Conservation (phyloP, 2,113 vertebrate genomes). For the Cyrtonyx montezumae region DNA sequence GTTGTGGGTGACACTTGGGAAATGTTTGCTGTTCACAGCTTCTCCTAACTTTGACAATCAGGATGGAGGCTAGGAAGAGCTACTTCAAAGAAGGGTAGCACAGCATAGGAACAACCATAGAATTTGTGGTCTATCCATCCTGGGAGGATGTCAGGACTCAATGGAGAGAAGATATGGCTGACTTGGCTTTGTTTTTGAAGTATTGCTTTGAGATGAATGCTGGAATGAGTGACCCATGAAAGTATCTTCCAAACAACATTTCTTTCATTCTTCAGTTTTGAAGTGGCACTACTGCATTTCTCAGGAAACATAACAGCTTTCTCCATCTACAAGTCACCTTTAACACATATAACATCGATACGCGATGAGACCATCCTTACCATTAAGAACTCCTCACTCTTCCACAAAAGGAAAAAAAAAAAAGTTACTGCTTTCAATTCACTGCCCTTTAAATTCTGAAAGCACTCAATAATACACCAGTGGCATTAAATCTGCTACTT, state of each 20-base stretch:
- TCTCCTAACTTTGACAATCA: background rate
- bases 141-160: background rate
- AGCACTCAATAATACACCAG: conserved; percentile 1
- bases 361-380: background rate
- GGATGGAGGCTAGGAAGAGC: background rate
- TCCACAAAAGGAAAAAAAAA: background rate
- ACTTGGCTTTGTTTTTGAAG: background rate
- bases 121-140: background rate
- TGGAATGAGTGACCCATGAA: background rate
- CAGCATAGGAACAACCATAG: background rate
- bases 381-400: background rate
- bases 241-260: background rate
- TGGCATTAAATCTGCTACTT: conserved; percentile 33
- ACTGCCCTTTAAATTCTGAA: conserved; percentile 40
- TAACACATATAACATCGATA: background rate
- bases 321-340: background rate
- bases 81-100: background rate
- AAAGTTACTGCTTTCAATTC: conserved; percentile 1
- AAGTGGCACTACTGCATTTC: background rate
- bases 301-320: background rate
- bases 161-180: background rate
- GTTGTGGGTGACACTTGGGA: background rate
- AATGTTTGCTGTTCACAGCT: background rate
- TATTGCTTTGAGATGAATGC: background rate
- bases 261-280: background rate